phyloP scores from a whole-genome alignment of 1,140 invertebrate species.

The Calliopsis andreniformis region DNA sequence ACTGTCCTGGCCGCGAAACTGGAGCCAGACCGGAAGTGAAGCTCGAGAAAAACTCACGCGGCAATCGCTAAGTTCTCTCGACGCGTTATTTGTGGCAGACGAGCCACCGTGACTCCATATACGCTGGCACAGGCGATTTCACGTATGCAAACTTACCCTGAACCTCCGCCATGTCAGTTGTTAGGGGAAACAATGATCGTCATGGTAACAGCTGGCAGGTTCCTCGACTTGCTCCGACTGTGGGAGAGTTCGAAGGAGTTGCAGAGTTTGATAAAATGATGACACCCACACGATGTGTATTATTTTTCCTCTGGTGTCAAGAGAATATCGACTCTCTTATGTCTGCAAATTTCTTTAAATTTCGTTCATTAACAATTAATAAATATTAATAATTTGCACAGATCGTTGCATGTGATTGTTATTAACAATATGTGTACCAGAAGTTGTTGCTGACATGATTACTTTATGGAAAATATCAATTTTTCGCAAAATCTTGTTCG shows the following conservation, averaged over 20 bases:
- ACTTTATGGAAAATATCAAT: no score
- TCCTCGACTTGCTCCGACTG: background rate
- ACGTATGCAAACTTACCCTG: constrained; percentile 73
- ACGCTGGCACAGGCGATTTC: constrained; percentile 47
- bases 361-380: no score
- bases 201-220: constrained; percentile 57
- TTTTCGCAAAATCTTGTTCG: no score
- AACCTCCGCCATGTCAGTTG: constrained; percentile 73
- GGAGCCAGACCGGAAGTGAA: constrained; percentile 35
- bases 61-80: constrained; percentile 38
- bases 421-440: no score
- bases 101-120: constrained; percentile 16
- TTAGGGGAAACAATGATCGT: constrained; percentile 66
- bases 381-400: no score
- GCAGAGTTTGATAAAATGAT: constrained; percentile 17
- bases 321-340: no score
- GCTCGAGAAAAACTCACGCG: constrained; percentile 17
- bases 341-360: no score
- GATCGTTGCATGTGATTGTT: no score
- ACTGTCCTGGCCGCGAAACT: constrained; percentile 29
- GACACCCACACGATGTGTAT: background rate
- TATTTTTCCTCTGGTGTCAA: no score
- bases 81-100: constrained; percentile 23
- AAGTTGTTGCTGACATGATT: no score
- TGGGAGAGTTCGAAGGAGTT: background rate